Evolutionary conservation across 2,888 invertebrate genomes (phyloP).

Genomic region (Sisyra nigra): DNA sequence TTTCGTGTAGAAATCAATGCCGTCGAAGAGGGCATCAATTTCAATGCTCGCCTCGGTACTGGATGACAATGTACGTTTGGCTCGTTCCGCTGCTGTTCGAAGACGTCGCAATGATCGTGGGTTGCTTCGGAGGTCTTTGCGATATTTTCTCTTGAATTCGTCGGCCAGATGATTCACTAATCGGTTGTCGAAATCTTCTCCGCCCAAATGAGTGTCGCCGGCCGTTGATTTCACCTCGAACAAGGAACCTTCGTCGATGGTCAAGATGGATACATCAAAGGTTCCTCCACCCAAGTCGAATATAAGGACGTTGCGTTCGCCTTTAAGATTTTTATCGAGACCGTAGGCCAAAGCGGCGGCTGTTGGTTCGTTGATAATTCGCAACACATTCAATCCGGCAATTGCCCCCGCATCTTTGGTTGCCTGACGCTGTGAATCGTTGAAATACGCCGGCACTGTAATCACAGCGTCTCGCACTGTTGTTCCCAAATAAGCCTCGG

Average conservation of each 20-base stretch:
- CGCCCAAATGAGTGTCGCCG: constrained; percentile 33
- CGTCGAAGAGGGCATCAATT: constrained; percentile 62
- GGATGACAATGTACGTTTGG: constrained; percentile 60
- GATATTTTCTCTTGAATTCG: constrained; percentile 55
- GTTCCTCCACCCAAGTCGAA: constrained; percentile 41
- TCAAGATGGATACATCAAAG: constrained; percentile 52
- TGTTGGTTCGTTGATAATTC: constrained; percentile 49
- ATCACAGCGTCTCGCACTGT: constrained; percentile 55
- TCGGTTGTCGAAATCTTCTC: constrained; percentile 36
- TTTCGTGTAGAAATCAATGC: constrained; percentile 55
- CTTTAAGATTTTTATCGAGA: constrained; percentile 25
- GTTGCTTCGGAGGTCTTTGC: constrained; percentile 49
- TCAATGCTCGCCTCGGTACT: constrained; percentile 61
- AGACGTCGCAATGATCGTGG: constrained; percentile 50
- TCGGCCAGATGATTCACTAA: constrained; percentile 49
- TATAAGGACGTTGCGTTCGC: constrained; percentile 30
- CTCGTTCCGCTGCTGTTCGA: constrained; percentile 60
- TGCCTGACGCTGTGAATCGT: constrained; percentile 46
- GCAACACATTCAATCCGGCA: constrained; percentile 45
- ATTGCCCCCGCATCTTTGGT: constrained; percentile 55
- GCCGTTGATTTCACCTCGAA: constrained; percentile 39
- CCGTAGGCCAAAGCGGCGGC: constrained; percentile 42
- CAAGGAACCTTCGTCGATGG: constrained; percentile 39
- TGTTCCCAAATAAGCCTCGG: constrained; percentile 51
- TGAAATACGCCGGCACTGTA: constrained; percentile 67